Evolutionary conservation across 2,113 vertebrate species (phyloP), one percentile per base, ranked within the genome.

Genomic region (Glaucidium brasilianum): DNA sequence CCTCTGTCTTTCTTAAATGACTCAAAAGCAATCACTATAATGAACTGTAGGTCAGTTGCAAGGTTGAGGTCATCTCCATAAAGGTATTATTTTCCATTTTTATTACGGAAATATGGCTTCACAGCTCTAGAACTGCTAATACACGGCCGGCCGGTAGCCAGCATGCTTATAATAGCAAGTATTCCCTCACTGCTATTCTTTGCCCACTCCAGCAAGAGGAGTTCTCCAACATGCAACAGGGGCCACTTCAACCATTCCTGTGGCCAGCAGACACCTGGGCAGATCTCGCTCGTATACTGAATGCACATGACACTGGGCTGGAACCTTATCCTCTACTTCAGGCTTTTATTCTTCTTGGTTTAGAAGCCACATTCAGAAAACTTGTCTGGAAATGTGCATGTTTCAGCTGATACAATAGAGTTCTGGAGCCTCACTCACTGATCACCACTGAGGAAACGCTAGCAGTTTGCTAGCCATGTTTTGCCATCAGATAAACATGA

Each of bases 21-120:
- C 55, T 83, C 55, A 23, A 94, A 83, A 95, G 21, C 60, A 87
- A 60, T 49, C 4, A 3, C 60, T 58, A 34, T 34, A 66, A 81
- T 68, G 79, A 96, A 86, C n/a, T 3, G 1, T 4, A 74, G 52
- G 64, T 66, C 88, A 64, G 76, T 91, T 67, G 47, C 68, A 84
- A 91, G 56, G 86, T 94, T 94, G 76, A 97, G 55, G 56, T 88
- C 63, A 90, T 86, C 90, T 96, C 93, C 82, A 81, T 45, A 92
- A 91, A 94, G 95, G 68, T 92, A 77, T 86, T 92, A 45, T 93
- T 96, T 92, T 94, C 95, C 76, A 77, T 49, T 94, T 94, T 95
- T 76, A 90, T 76, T 47, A 88, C 0, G 19, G 91, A 96, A 94
- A 94, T 91, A 91, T 43, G 45, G 91, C 73, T 97, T 96, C 83